Evolutionary conservation across 2,888 invertebrate species (phyloP).

Genomic region (Ochropleura leucogaster): DNA sequence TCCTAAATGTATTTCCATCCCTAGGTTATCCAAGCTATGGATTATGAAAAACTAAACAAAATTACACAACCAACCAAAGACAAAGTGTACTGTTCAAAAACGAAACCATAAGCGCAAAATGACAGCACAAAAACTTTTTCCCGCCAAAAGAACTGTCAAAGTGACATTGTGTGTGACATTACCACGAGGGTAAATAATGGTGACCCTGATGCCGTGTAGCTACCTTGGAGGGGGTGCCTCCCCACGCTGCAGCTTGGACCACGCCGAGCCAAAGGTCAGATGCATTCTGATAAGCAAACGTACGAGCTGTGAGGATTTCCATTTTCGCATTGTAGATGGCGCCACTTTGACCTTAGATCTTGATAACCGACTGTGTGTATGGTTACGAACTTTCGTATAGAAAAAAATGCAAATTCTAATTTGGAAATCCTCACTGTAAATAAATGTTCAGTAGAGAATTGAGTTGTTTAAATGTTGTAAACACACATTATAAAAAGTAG

Average conservation of each 20-base stretch:
- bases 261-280: slow-evolving; percentile 89
- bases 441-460: slow-evolving; percentile 39
- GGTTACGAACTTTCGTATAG: slow-evolving; percentile 19
- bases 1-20: slow-evolving; percentile 34
- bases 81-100: slow-evolving; percentile 75
- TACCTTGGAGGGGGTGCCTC: slow-evolving; percentile 91
- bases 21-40: slow-evolving; percentile 73
- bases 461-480: slow-evolving; percentile 34
- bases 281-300: slow-evolving; percentile 68
- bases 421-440: slow-evolving; percentile 62
- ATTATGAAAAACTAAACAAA: slow-evolving; percentile 70
- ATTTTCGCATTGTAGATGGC: slow-evolving; percentile 56
- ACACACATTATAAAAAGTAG: slow-evolving; percentile 5
- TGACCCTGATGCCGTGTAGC: slow-evolving; percentile 93
- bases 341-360: slow-evolving; percentile 53
- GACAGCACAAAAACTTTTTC: slow-evolving; percentile 81
- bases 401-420: slow-evolving; percentile 6
- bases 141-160: slow-evolving; percentile 85
- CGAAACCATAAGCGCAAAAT: slow-evolving; percentile 80
- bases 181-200: slow-evolving; percentile 87
- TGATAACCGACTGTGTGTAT: slow-evolving; percentile 40
- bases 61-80: slow-evolving; percentile 68
- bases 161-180: slow-evolving; percentile 82
- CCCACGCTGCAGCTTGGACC: slow-evolving; percentile 89
- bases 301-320: slow-evolving; percentile 68